A percentile compares a stretch with the other conserved stretches of the same genome.
These are phyloP conservation scores for Exocentrus adspersus DNA, from an alignment of 2,888 invertebrate genomes.

Conservation along the genomic window DNA sequence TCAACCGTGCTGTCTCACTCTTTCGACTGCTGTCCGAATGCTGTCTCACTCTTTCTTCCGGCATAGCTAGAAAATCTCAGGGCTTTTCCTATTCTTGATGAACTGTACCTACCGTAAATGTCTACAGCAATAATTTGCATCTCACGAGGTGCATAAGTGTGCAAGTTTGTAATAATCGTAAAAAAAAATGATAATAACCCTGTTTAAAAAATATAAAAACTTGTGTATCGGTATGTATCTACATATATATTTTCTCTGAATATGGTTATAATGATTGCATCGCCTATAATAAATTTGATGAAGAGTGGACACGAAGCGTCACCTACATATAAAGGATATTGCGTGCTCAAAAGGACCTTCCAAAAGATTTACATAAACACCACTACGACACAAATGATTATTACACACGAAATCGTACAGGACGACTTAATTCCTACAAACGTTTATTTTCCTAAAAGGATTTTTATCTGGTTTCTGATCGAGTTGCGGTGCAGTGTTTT, in stretches of 20 bases:
- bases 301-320: neutral
- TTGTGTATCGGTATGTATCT: too few relatives aligned
- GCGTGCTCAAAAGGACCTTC: constrained; percentile 30
- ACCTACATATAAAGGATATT: constrained; percentile 11
- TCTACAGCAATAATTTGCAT: too few relatives aligned
- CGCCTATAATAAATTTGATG: neutral
- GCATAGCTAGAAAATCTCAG: too few relatives aligned
- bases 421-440: constrained; percentile 40
- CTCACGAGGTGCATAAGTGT: too few relatives aligned
- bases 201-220: neutral
- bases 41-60: too few relatives aligned
- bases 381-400: constrained; percentile 39
- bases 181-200: neutral
- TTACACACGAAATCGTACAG: constrained; percentile 34
- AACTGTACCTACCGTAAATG: too few relatives aligned
- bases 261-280: neutral
- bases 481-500: constrained; percentile 24
- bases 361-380: constrained; percentile 38
- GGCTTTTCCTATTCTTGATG: too few relatives aligned
- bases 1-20: too few relatives aligned
- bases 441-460: constrained; percentile 37
- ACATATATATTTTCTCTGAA: neutral
- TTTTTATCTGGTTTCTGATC: constrained; percentile 35
- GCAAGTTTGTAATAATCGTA: neutral
- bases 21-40: too few relatives aligned